phyloP scores from a whole-genome alignment of 2,888 invertebrate species.

The Theodoxus fluviatilis region DNA sequence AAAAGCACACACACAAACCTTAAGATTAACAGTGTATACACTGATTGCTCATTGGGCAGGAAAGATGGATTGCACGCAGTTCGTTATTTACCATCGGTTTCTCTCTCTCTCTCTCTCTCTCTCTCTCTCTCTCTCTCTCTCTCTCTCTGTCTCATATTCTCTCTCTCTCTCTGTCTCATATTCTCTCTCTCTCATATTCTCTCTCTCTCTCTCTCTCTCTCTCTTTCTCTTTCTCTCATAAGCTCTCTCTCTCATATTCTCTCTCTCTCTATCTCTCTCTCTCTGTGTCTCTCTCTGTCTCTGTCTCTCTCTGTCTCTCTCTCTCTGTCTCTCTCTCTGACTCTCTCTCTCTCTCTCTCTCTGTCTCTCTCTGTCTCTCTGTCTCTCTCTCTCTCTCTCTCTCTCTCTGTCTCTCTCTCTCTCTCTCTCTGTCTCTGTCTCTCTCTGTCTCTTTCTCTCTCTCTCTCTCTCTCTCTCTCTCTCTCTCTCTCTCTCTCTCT shows the following conservation, averaged over 20 bases:
- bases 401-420: background rate
- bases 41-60: too few relatives aligned
- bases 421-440: background rate
- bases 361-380: background rate
- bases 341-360: constrained; percentile 2
- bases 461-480: constrained; percentile 2
- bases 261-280: background rate
- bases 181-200: too few relatives aligned
- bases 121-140: background rate
- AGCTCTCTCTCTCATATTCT: background rate
- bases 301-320: background rate
- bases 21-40: too few relatives aligned
- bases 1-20: too few relatives aligned
- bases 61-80: background rate
- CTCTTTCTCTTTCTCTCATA: background rate
- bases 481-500: constrained; percentile 2
- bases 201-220: too few relatives aligned
- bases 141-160: too few relatives aligned
- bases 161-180: too few relatives aligned
- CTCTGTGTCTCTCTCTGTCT: background rate
- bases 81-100: too few relatives aligned
- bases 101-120: background rate
- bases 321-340: background rate
- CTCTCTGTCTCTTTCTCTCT: background rate
- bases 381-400: background rate